Percentiles rank a stretch among this genome's conserved stretches.
Conservation (phyloP, 1,140 invertebrate species). For the Chionoecetes opilio region DNA sequence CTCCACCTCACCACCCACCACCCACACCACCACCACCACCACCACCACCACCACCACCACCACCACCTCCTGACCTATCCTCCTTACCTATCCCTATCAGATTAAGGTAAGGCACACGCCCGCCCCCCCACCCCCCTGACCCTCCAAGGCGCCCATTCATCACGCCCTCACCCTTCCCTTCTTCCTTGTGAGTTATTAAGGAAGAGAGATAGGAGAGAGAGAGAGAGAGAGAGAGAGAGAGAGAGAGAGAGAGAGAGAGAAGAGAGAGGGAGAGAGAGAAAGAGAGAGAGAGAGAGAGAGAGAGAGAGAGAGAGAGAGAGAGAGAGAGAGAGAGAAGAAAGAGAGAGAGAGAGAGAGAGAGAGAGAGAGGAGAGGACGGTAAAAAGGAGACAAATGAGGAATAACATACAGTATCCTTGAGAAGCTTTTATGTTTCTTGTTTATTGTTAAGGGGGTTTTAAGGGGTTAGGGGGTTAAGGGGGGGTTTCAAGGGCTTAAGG, state of each 20-base stretch:
- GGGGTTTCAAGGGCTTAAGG: too few species aligned
- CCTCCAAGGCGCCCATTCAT: not conserved
- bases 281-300: not conserved
- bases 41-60: not conserved
- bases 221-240: conserved; percentile 10
- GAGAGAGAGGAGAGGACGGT: not conserved
- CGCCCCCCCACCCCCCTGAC: too few species aligned
- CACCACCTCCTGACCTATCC: not conserved
- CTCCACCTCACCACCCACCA: not conserved
- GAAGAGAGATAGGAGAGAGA: not conserved
- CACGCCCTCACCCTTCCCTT: not conserved
- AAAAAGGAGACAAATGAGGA: too few species aligned
- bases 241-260: conserved; percentile 11
- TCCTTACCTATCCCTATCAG: not conserved
- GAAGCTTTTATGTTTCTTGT: too few species aligned
- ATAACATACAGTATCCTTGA: too few species aligned
- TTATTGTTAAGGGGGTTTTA: too few species aligned
- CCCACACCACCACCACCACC: not conserved
- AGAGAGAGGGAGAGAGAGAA: not conserved
- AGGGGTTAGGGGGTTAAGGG: too few species aligned
- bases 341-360: not conserved
- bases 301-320: not conserved
- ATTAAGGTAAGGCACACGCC: not conserved
- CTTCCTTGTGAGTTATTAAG: not conserved
- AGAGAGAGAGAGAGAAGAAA: not conserved